Base-by-base conservation (phyloP, 2,113 vertebrate genomes). In the Ranitomeya imitator region DNA sequence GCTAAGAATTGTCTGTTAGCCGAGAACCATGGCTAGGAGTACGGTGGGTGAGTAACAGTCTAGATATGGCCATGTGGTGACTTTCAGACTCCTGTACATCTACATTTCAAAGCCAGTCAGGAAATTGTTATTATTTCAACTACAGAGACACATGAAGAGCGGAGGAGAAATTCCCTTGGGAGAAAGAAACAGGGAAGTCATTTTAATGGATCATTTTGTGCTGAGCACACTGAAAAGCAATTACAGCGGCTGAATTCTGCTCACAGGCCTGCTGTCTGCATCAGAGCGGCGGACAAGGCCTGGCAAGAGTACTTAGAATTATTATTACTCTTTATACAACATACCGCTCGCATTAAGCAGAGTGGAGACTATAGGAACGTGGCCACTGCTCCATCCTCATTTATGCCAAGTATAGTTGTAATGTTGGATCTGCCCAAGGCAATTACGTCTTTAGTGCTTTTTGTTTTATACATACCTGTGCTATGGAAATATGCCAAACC, bases 81-180 rank as follows among this genome's bases (percentile, higher is more conserved):
- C 59, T 88, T 65, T 57, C 26, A 79, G 60, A 63, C 74, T 89
- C 82, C 51, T n/a, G 71, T 57, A 45, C 67, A 85, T 88, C 73
- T 88, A 23, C 73, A 88, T 79, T 89, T 84, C 73, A 79, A 89
- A 89, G 73, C 82, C 74, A 89, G 73, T 19, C 81, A 84, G 87
- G 87, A 85, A 89, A 85, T 85, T 69, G 82, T 84, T 89, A 79
- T 88, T 82, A 88, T 88, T 84, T 65, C 54, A 88, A 88, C 71
- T 67, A 77, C 60, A 77, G 59, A 83, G 63, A 84, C 80, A 78
- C 80, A 88, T 88, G 54, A 83, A 85, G 81, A 67, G 45, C 57
- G 51, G 73, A 59, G 74, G 61, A 84, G 60, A 76, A 73, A 76
- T 65, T 77, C 86, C 80, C 86, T 55, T 83, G 81, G 87, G 87